Conservation (phyloP, 2,888 invertebrate genomes). For the Parnassius orleans region DNA sequence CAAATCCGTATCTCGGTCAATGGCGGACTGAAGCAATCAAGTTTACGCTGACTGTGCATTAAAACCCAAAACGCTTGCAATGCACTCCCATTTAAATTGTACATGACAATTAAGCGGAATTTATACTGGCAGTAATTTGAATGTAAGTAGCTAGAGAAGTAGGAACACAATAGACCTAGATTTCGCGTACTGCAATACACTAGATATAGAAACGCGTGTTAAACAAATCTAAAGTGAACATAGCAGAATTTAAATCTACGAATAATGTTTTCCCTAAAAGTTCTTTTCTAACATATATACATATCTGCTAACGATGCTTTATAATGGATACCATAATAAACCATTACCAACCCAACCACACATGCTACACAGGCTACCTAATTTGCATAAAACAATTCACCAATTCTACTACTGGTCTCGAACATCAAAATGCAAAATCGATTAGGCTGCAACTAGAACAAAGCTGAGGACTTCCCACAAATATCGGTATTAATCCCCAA, state of each 20-base stretch:
- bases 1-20: slow-evolving; percentile 14
- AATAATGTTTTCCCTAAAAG: too few species aligned
- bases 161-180: slow-evolving; percentile 22
- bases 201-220: not conserved
- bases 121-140: slow-evolving; percentile 24
- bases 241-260: not conserved
- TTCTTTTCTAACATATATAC: too few species aligned
- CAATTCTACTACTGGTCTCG: too few species aligned
- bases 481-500: too few species aligned
- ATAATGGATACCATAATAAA: too few species aligned
- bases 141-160: slow-evolving; percentile 19
- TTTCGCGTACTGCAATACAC: slow-evolving; percentile 10
- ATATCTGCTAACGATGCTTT: too few species aligned
- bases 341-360: too few species aligned
- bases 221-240: not conserved
- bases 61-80: slow-evolving; percentile 20
- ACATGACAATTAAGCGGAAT: slow-evolving; percentile 25
- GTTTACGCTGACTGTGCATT: slow-evolving; percentile 15
- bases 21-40: slow-evolving; percentile 7
- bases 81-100: slow-evolving; percentile 26
- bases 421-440: too few species aligned
- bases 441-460: too few species aligned
- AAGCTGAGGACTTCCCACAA: too few species aligned
- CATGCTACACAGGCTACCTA: too few species aligned
- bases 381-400: too few species aligned